Base-by-base conservation (phyloP, 2,113 vertebrate species). In the Ammodytes marinus region DNA sequence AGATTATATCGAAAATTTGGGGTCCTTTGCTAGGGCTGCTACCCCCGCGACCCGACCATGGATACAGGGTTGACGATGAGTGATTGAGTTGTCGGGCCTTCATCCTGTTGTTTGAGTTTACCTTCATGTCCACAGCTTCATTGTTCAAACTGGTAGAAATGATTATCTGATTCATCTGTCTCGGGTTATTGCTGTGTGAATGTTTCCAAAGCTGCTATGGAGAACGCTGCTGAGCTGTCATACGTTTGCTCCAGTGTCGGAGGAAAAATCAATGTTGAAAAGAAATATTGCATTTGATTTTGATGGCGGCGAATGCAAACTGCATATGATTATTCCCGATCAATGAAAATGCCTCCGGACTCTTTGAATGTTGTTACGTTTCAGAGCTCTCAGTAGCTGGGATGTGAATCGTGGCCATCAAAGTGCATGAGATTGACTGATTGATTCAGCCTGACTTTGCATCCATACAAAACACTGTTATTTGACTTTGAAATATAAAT, bases 201-300 rank as follows among this genome's bases (percentile, higher is more conserved):
- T 60, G 35, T 6, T 3, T 61, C 40, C 27, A 15, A 6, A 17
- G 67, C 53, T 19, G 17, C 9, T 19, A 7, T 66, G 13, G 47
- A 19, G 17, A 66, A 50, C 13, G 19, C 7, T 8, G 37, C 5
- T 3, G 35, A 57, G 58, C 42, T 45, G 65, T 40, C 8, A 72
- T 64, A 13, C 13, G 52, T 73, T 15, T 64, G 35, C 47, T 68
- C 37, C 14, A 15, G 57, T 15, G 17, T 19, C 15, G 11, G 49
- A 68, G 9, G 35, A 60, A 68, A 27, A 70, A 74, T 79, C 54
- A 46, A 53, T 46, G n/a, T 5, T 39, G 45, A 74, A 53, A 54
- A 47, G 19, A 82, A 52, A 65, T 17, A 57, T 8, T 73, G 50
- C 68, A 4, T 78, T 60, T 40, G 15, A 54, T 58, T 64, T 42